A percentile compares a stretch with the other conserved stretches of the same genome.
phyloP scores from a whole-genome alignment of 2,888 invertebrate genomes.

The Capitulum mitella region DNA sequence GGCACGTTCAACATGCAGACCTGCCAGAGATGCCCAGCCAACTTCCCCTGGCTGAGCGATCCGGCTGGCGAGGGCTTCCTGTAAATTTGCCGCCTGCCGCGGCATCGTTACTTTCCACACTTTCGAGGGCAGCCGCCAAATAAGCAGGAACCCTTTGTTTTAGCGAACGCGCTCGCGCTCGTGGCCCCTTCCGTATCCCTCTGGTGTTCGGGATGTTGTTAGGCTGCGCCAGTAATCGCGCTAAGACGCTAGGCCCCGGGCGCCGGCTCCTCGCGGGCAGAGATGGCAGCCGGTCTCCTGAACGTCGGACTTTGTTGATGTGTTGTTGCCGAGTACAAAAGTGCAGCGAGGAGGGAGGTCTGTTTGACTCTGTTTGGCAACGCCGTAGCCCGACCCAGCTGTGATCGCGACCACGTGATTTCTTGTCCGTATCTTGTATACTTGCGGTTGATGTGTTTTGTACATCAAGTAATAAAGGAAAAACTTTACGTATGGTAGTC shows the following conservation, averaged over 20 bases:
- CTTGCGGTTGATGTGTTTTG: not conserved
- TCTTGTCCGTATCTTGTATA: not conserved
- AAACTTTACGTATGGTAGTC: no score
- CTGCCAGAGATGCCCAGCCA: constrained; percentile 85
- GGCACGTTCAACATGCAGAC: constrained; percentile 89
- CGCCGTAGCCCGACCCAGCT: not conserved
- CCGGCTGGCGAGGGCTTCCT: constrained; percentile 84
- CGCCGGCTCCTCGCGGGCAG: not conserved
- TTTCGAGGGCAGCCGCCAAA: not conserved
- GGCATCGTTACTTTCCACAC: constrained; percentile 22
- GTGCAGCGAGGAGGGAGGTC: not conserved
- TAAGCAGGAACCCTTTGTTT: not conserved
- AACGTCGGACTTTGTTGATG: not conserved
- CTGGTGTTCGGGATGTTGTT: not conserved
- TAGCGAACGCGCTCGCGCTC: not conserved
- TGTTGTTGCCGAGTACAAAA: constrained; percentile 14
- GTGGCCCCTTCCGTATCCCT: not conserved
- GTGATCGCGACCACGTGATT: not conserved
- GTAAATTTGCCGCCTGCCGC: constrained; percentile 48
- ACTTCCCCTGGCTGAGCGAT: constrained; percentile 91
- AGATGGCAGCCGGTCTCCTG: not conserved
- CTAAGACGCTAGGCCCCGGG: not conserved
- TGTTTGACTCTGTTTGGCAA: not conserved
- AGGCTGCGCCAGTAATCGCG: not conserved
- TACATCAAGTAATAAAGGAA: not conserved